Evolutionary conservation across 2,797 vertebrate species (phyloP), one percentile per base, ranked within the genome.

Genomic region (Channa striata): DNA sequence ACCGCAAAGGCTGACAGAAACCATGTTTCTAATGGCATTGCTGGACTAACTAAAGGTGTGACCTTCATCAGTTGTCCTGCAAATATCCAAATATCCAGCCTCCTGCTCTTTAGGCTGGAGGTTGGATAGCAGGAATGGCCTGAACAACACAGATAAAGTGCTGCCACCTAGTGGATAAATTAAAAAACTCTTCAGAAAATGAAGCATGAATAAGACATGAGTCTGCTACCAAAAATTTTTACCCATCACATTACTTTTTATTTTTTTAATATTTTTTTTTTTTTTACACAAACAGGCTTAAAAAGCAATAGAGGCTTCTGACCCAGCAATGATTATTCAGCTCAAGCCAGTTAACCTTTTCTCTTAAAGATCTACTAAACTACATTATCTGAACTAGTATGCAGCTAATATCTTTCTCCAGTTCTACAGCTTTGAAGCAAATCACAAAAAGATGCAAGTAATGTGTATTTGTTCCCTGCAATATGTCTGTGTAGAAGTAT

Each of bases 101-200:
- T n/a, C n/a, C n/a, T n/a, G n/a, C n/a, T n/a, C 6, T 30, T 30
- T 30, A 30, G 25, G 25, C 4, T 30, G 25, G 6, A 51, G 23
- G 20, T 39, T 39, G 39, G 37, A 42, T 7, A 54, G 39, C 14
- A 44, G 48, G 11, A 36, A 5, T 25, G 42, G 12, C 8, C 25
- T 17, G 39, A 6, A 46, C 19, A 50, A 20, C 23, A n/a, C 12
- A 58, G 60, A 69, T 47, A 7, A 60, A 68, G 1, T 78, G 82
- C 83, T 83, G 85, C 82, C 82, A 72, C 57, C 84, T 13, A 58
- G 84, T 83, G 91, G 87, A 66, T 1, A 13, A 2, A 33, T 20
- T 6, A 1, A 20, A n/a, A 63, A 53, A 78, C 57, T 61, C 72
- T 10, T 49, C 43, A 13, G 25, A 60, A 19, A 47, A 17, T 6